A percentile compares a stretch with the other conserved stretches of the same genome.
These are phyloP conservation scores for Ganaspis brasiliensis DNA, from an alignment of 2,888 invertebrate genomes.

Conservation along the genomic window DNA sequence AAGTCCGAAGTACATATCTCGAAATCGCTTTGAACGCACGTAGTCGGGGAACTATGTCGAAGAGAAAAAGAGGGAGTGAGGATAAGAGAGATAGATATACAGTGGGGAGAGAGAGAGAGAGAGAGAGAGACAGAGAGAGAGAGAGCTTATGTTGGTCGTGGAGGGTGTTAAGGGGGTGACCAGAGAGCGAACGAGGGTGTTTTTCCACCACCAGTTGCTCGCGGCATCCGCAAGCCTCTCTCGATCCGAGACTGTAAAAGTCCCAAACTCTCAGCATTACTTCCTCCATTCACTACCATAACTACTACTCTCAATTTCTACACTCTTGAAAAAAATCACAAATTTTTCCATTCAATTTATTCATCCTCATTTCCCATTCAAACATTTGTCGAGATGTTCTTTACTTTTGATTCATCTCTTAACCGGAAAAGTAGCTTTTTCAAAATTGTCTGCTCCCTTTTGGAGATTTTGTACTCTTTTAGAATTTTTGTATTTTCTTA, in stretches of 20 bases:
- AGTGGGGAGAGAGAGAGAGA: conserved; percentile 50
- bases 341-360: neutral
- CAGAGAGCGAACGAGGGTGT: conserved; percentile 79
- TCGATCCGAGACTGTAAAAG: conserved; percentile 60
- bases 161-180: conserved; percentile 60
- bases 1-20: conserved; percentile 71
- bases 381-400: no score
- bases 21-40: conserved; percentile 70
- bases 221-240: conserved; percentile 65
- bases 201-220: conserved; percentile 81
- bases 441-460: no score
- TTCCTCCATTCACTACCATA: conserved; percentile 33
- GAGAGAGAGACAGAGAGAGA: conserved; percentile 61
- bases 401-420: no score
- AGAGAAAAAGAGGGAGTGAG: conserved; percentile 52
- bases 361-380: neutral
- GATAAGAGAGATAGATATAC: conserved; percentile 51
- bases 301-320: conserved; percentile 23
- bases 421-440: no score
- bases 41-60: conserved; percentile 63
- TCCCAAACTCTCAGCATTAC: conserved; percentile 49
- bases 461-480: no score
- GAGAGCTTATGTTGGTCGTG: conserved; percentile 70
- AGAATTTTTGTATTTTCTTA: no score
- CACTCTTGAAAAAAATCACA: neutral